Evolutionary conservation across 2,888 invertebrate genomes (phyloP).

Genomic region (Axea sp.): DNA sequence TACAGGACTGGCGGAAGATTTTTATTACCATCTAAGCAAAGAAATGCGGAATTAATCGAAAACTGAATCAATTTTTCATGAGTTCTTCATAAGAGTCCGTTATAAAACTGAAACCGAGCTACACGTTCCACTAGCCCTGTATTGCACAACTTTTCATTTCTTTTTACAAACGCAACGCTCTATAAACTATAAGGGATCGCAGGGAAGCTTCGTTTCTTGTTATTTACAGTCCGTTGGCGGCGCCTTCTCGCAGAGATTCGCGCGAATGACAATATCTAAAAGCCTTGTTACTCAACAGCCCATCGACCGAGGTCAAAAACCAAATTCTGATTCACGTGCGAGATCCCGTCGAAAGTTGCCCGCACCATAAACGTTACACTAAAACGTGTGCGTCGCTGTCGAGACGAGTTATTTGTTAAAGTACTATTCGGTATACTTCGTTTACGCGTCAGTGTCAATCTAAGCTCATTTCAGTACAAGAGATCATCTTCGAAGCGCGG

Average conservation of each 20-base stretch:
- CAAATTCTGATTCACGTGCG: background rate
- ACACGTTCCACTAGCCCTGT: background rate
- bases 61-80: no score
- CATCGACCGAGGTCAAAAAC: conserved; percentile 3
- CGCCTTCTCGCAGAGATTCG: background rate
- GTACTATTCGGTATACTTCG: conserved; percentile 29
- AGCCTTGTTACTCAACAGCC: conserved; percentile 11
- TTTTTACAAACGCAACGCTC: conserved; percentile 1
- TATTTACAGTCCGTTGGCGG: conserved; percentile 3
- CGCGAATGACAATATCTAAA: background rate
- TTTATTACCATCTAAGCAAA: no score
- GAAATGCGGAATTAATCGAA: no score
- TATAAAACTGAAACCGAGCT: no score
- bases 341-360: no score
- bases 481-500: conserved; percentile 10
- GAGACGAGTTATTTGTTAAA: conserved; percentile 30
- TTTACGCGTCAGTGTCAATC: conserved; percentile 18
- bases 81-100: no score
- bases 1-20: no score
- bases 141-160: background rate
- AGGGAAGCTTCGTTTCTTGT: conserved; percentile 17
- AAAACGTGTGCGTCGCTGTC: conserved; percentile 45
- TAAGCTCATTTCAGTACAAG: conserved; percentile 28
- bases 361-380: conserved; percentile 38
- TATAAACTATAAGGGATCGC: conserved; percentile 7